phyloP scores from a whole-genome alignment of 2,888 invertebrate species.

The Himalopsyche tibetana region DNA sequence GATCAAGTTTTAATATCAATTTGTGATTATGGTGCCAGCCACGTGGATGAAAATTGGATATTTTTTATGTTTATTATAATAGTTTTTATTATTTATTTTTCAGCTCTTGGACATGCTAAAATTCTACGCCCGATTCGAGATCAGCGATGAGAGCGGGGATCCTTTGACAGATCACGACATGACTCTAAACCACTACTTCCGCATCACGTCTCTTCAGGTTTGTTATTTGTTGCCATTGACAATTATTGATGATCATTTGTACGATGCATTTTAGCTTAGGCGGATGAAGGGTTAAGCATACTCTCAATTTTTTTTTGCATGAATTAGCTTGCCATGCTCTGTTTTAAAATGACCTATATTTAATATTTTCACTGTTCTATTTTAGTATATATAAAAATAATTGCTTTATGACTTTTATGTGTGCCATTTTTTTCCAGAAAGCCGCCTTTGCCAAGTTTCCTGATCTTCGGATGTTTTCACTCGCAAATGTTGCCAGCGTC shows the following conservation, averaged over 20 bases:
- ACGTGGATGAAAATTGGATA: no score
- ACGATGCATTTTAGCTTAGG: no score
- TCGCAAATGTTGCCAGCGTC: conserved; percentile 96
- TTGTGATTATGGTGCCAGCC: no score
- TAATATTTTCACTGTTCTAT: background rate
- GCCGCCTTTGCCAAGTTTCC: conserved; percentile 95
- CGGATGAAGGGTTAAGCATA: no score
- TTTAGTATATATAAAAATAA: background rate
- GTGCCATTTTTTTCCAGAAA: conserved; percentile 78
- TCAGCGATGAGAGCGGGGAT: conserved; percentile 96
- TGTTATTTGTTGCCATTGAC: conserved; percentile 68
- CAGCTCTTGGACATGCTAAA: conserved; percentile 96
- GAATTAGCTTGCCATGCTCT: no score
- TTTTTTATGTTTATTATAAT: no score
- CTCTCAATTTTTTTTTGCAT: no score
- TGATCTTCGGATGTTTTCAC: conserved; percentile 88
- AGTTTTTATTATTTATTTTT: conserved; percentile 62
- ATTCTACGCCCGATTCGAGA: conserved; percentile 98
- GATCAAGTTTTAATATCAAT: no score
- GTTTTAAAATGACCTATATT: no score
- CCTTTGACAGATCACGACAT: conserved; percentile 95
- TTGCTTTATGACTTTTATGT: conserved; percentile 44
- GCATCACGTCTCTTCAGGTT: conserved; percentile 93
- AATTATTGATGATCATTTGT: no score
- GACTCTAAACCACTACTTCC: conserved; percentile 94